Conservation (phyloP, 2,888 invertebrate species). For the Pyrocoelia pectoralis region DNA sequence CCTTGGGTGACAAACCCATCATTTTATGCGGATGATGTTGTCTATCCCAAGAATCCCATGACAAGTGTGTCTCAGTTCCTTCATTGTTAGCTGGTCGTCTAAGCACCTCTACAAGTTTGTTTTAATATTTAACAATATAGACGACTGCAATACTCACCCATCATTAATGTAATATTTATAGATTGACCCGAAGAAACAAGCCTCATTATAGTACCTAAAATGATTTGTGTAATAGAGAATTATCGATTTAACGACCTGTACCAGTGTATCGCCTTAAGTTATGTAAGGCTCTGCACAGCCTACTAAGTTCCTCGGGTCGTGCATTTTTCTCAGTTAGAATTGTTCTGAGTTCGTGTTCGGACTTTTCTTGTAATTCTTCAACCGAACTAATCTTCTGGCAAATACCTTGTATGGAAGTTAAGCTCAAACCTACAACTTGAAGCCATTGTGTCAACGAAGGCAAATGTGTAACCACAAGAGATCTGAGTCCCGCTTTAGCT, state of each 20-base stretch:
- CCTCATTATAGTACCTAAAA: slow-evolving; percentile 19
- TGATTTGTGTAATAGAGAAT: neutral
- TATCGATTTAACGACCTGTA: slow-evolving; percentile 48
- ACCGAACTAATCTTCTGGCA: slow-evolving; percentile 76
- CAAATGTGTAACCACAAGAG: slow-evolving; percentile 72
- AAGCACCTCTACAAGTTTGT: slow-evolving; percentile 66
- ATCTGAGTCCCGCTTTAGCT: slow-evolving; percentile 79
- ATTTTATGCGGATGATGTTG: slow-evolving; percentile 55
- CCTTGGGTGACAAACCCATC: slow-evolving; percentile 62
- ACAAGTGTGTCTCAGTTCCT: slow-evolving; percentile 71
- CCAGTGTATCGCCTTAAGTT: slow-evolving; percentile 87
- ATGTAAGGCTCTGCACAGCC: slow-evolving; percentile 83
- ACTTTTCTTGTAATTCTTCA: slow-evolving; percentile 83
- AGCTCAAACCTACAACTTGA: slow-evolving; percentile 84
- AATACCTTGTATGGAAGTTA: slow-evolving; percentile 76
- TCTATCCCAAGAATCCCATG: slow-evolving; percentile 95
- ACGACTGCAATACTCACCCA: slow-evolving; percentile 14
- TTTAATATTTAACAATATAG: no score
- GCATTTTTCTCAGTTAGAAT: slow-evolving; percentile 73
- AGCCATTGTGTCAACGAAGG: slow-evolving; percentile 92
- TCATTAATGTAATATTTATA: slow-evolving; percentile 20
- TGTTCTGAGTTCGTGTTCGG: slow-evolving; percentile 81
- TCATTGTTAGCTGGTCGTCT: slow-evolving; percentile 64
- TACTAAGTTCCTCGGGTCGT: slow-evolving; percentile 81
- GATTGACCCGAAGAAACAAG: slow-evolving; percentile 18